Conservation (phyloP, 2,888 invertebrate species). For the Chydorus sphaericus region DNA sequence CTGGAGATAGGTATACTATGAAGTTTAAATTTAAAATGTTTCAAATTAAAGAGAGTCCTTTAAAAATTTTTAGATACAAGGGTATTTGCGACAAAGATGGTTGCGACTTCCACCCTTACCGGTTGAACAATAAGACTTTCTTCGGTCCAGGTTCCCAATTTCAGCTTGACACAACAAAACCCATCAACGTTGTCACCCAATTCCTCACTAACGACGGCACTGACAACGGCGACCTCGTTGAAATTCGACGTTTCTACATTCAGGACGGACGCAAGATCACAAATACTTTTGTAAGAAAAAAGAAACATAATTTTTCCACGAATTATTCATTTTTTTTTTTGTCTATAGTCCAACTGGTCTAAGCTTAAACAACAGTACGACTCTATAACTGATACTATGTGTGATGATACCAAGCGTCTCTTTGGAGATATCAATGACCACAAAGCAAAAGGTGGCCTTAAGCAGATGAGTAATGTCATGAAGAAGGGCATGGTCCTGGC, state of each 20-base stretch:
- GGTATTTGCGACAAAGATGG: constrained; percentile 4
- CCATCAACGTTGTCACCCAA: background rate
- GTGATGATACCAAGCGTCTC: constrained; percentile 13
- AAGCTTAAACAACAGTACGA: constrained; percentile 9
- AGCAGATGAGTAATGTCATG: constrained; percentile 14
- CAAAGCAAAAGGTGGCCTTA: constrained; percentile 15
- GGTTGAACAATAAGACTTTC: background rate
- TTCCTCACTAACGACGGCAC: background rate
- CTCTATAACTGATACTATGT: constrained; percentile 15
- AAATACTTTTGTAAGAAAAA: constrained; percentile 7
- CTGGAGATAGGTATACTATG: background rate
- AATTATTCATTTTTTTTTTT: background rate
- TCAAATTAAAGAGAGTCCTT: background rate
- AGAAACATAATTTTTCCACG: too few species aligned
- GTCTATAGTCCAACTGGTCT: background rate
- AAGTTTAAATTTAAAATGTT: background rate
- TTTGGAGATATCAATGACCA: constrained; percentile 16
- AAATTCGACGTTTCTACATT: constrained; percentile 15
- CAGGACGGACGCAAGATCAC: constrained; percentile 14
- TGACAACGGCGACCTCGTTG: constrained; percentile 10
- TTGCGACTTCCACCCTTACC: background rate
- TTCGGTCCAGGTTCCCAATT: background rate
- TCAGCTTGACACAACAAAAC: background rate
- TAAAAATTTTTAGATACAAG: background rate
- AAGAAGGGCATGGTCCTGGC: background rate